Conservation (phyloP, 2,113 vertebrate genomes). For the Myrmecophaga tridactyla region DNA sequence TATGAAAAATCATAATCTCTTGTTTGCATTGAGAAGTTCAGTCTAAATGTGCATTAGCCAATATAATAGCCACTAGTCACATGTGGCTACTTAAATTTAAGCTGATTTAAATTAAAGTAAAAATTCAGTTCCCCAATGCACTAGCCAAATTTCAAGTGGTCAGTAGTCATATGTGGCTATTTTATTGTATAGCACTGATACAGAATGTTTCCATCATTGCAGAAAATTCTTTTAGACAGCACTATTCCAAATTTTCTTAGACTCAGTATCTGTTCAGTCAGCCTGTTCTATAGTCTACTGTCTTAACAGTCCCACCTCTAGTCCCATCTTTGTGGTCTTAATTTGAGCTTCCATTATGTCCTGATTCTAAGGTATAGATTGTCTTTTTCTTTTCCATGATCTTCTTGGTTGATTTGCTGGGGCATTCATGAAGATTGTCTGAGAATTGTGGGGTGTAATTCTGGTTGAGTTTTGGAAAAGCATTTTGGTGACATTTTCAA, state of each 20-base stretch:
- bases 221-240: not conserved
- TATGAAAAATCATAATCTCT: conserved; percentile 24
- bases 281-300: not conserved
- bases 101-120: conserved; percentile 30
- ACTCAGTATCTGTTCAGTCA: not conserved
- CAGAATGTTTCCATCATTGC: not conserved
- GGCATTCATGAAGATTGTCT: not conserved
- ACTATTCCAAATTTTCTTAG: not conserved
- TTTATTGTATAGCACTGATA: not conserved
- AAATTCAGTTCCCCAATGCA: not conserved
- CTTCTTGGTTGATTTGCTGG: not conserved
- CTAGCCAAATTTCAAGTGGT: not conserved
- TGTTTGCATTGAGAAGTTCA: not conserved
- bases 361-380: not conserved
- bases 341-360: not conserved
- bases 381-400: not conserved
- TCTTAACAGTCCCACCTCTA: not conserved
- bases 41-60: not conserved
- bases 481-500: conserved; percentile 33
- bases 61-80: not conserved
- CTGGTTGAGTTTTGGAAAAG: conserved; percentile 45
- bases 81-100: conserved; percentile 9
- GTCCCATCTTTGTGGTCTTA: not conserved
- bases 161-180: not conserved
- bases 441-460: conserved; percentile 1